Conservation (phyloP, 2,113 vertebrate species). For the Sebastes fasciatus region DNA sequence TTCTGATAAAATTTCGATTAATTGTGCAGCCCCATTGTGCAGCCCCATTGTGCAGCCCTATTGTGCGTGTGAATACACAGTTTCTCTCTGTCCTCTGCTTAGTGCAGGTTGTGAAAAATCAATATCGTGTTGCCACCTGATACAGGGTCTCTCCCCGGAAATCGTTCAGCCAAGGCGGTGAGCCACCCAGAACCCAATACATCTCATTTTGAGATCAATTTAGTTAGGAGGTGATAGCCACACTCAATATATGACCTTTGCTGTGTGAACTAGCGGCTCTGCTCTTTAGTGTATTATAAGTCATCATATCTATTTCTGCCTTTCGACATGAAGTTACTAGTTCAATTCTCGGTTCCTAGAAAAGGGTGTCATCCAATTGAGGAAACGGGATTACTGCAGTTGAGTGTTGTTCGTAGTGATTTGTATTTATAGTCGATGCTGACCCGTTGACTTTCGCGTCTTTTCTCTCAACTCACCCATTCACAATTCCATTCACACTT, state of each 20-base stretch:
- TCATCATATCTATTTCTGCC: not conserved
- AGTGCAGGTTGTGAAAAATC: not conserved
- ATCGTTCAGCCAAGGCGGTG: not conserved
- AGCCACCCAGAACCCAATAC: not conserved
- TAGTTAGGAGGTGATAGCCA: not conserved
- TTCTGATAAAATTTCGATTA: too few species aligned
- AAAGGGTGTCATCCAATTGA: not conserved
- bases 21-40: too few species aligned
- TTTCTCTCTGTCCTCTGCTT: not conserved
- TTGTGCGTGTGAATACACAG: too few species aligned
- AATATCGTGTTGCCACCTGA: not conserved
- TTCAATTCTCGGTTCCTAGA: constrained; percentile 2
- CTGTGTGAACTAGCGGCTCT: not conserved
- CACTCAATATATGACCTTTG: not conserved
- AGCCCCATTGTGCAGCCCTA: too few species aligned
- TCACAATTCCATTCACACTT: not conserved
- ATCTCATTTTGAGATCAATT: not conserved
- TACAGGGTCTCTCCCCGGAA: not conserved
- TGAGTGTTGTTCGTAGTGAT: not conserved
- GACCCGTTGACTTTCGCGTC: not conserved
- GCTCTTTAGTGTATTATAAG: not conserved
- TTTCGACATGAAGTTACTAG: not conserved
- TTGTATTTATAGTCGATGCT: not conserved
- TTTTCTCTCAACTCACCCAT: not conserved
- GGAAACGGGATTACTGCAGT: constrained; percentile 14